These are phyloP conservation scores for Caenorhabditis macrosperma DNA, from an alignment of 2,888 invertebrate species.

Conservation along the genomic window DNA sequence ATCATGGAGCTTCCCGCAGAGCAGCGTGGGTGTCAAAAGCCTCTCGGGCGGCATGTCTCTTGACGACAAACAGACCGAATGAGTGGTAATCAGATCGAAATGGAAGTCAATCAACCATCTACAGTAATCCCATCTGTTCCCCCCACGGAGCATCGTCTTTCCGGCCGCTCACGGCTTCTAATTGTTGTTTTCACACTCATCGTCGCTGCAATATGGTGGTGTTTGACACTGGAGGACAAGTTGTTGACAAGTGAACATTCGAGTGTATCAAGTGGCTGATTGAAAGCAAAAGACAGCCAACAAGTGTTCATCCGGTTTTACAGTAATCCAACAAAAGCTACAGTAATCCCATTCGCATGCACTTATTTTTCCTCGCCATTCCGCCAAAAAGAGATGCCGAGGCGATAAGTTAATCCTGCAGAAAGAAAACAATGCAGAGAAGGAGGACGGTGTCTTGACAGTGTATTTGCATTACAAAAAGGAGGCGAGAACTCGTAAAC, in stretches of 20 bases:
- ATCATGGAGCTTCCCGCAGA: background rate
- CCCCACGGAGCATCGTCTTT: background rate
- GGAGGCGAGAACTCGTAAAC: background rate
- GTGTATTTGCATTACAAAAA: constrained; percentile 26
- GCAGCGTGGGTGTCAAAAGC: background rate
- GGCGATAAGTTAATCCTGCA: background rate
- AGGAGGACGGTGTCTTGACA: background rate
- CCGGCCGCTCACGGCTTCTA: background rate
- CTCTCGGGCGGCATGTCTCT: background rate
- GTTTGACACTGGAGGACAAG: too few relatives aligned
- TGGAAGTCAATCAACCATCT: constrained; percentile 1
- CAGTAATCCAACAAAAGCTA: too few relatives aligned
- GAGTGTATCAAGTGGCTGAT: too few relatives aligned
- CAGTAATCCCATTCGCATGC: background rate
- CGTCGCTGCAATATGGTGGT: too few relatives aligned
- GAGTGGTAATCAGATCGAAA: constrained; percentile 3
- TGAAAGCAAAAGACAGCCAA: too few relatives aligned
- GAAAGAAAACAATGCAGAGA: background rate
- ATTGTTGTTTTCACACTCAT: background rate
- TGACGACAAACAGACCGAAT: background rate
- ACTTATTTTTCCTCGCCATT: background rate
- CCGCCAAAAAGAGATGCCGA: constrained; percentile 8
- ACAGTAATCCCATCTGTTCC: constrained; percentile 9
- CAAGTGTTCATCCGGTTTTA: too few relatives aligned
- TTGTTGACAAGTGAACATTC: too few relatives aligned